phyloP scores from a whole-genome alignment of 2,888 invertebrate genomes.

The Spodoptera littoralis region DNA sequence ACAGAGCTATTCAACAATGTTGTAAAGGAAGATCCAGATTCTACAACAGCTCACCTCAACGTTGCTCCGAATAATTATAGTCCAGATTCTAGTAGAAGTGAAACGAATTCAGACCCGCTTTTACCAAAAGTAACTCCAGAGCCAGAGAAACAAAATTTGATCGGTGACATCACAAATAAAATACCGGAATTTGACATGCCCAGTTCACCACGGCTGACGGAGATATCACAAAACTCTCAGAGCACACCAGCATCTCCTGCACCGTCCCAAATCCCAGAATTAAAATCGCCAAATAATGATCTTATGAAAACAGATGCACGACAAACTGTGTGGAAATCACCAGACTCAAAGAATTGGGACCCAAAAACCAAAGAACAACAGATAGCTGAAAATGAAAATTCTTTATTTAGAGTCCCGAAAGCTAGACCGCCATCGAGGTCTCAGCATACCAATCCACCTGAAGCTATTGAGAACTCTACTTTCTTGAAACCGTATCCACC shows the following conservation, averaged over 20 bases:
- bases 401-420: constrained; percentile 90
- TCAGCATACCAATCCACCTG: constrained; percentile 85
- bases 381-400: constrained; percentile 82
- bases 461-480: constrained; percentile 85
- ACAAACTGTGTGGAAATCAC: constrained; percentile 85
- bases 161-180: constrained; percentile 75
- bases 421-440: constrained; percentile 90
- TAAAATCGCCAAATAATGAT: constrained; percentile 81
- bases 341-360: constrained; percentile 84
- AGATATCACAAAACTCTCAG: constrained; percentile 82
- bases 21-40: constrained; percentile 93
- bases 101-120: constrained; percentile 78
- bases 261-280: constrained; percentile 76
- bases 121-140: constrained; percentile 72
- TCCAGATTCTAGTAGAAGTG: constrained; percentile 87
- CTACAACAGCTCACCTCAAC: constrained; percentile 90
- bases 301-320: constrained; percentile 71
- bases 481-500: constrained; percentile 91
- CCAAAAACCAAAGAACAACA: constrained; percentile 78
- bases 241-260: constrained; percentile 80
- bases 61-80: constrained; percentile 84
- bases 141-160: constrained; percentile 72
- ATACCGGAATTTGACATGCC: constrained; percentile 84
- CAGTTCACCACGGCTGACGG: constrained; percentile 80
- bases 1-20: constrained; percentile 85